Evolutionary conservation across 1,140 invertebrate species (phyloP), one percentile per base, ranked within the genome.

Genomic region (Belonocnema kinseyi): DNA sequence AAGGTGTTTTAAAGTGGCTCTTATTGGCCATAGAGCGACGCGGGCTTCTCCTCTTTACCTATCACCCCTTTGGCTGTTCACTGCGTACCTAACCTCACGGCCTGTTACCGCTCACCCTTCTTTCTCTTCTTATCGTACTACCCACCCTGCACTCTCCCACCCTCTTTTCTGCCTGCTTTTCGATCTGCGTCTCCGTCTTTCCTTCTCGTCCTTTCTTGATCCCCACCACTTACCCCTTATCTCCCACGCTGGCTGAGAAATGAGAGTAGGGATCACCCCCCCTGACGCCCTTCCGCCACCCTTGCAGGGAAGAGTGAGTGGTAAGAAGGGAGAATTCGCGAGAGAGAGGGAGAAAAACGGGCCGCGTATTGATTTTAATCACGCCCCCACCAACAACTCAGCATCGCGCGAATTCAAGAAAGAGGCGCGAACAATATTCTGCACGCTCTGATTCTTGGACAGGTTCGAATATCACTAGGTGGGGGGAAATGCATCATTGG

Each of bases 321-420:
- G 50, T 80, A 75, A 80, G 80, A 73, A 50, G 80, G 72, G 81
- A 83, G 80, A 79, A 75, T 75, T 70, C 51, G 61, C 79, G 81
- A 80, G 81, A 84, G 53, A 83, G 82, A 85, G 85, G 80, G 83
- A 86, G 84, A 79, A 84, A 86, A 82, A 83, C 85, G 84, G 82
- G 84, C 85, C 84, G 83, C 85, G 90, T 91, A 91, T 91, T 91
- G 90, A 91, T 91, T 91, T 91, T 91, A 91, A 91, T 91, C 90
- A 91, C 88, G 87, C 83, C 83, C 88, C 87, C 85, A 85, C 88
- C 84, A 82, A 66, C 78, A 66, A 50, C 46, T 74, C 72, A 61
- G 76, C 75, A 61, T 84, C 74, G 79, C 82, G 85, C 81, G 83
- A 87, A 89, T 86, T 89, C 86, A 85, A 85, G 78, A 87, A 83